Base-by-base conservation (phyloP, 2,113 vertebrate genomes). In the Rhizomys pruinosus region DNA sequence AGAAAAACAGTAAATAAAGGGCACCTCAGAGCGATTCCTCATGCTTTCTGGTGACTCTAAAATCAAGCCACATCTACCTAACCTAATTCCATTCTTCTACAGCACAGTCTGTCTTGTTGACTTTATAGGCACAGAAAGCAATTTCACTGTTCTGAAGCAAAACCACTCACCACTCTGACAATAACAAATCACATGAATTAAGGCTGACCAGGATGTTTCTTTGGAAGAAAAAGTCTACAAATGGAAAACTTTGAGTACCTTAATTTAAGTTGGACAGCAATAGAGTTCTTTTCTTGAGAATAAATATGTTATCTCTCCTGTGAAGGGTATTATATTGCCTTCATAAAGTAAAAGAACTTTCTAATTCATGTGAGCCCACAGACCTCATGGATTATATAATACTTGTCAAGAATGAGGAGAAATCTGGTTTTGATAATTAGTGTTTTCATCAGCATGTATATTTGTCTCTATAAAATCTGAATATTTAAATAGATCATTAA, bases 81-180 rank as follows among this genome's bases (percentile, higher is more conserved):
- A 90, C 96, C 94, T 96, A 96, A 96, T 97, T 97, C 94, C 89
- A 96, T 97, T 96, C 95, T 97, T 94, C 90, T 92, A 73, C 42
- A 92, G 82, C 73, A 94, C 90, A 95, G 85, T 97, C 94, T 97
- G 93, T 96, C 95, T 95, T 96, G 92, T 96, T 97, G 94, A 95
- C 93, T 96, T 97, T 96, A 95, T 92, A 81, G 93, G 96, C 92
- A 95, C 79, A 95, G 87, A 97, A 96, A 95, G 92, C 95, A 97
- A 97, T 97, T 97, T 96, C 90, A 86, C 90, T 86, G 59, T 95
- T 97, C 88, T 96, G 69, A 95, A 93, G 90, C 81, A 96, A 97
- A 97, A 96, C 81, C 92, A 95, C 93, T 96, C 81, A 95, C 93
- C 78, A 92, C 82, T 85, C 92, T 93, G 92, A 96, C 94, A 96